Conservation (phyloP, 2,797 vertebrate species). For the Xiphorhynchus erythropygius region DNA sequence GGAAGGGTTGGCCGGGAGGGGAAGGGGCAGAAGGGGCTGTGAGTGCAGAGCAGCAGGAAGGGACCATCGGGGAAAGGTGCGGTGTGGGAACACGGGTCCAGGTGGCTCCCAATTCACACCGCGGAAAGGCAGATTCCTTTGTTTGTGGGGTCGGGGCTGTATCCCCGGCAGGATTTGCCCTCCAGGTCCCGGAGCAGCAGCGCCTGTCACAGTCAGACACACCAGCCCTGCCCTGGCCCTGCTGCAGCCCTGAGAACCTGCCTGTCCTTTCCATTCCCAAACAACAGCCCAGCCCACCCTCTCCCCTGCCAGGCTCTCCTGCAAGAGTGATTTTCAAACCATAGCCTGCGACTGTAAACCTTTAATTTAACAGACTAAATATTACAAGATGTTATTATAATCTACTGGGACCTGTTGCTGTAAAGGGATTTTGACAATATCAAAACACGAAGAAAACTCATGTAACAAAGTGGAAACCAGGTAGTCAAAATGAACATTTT, state of each 20-base stretch:
- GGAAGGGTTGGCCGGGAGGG: too few relatives aligned
- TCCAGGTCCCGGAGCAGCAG: rapidly evolving
- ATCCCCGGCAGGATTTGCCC: background rate
- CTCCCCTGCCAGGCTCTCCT: too few relatives aligned
- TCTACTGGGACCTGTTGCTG: background rate
- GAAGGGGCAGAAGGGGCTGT: too few relatives aligned
- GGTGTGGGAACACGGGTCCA: too few relatives aligned
- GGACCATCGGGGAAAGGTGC: too few relatives aligned
- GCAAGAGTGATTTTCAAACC: background rate
- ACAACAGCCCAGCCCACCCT: background rate
- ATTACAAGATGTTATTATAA: background rate
- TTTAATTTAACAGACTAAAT: background rate
- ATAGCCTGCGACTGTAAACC: background rate
- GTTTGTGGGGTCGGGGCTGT: too few relatives aligned
- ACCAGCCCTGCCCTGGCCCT: background rate
- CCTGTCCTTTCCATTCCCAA: background rate
- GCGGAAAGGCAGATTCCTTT: too few relatives aligned
- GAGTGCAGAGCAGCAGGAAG: too few relatives aligned
- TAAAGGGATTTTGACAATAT: background rate
- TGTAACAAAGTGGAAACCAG: background rate
- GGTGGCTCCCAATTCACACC: too few relatives aligned
- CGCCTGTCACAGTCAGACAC: rapidly evolving
- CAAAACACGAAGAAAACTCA: background rate
- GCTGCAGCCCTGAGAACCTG: rapidly evolving
- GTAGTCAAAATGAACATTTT: background rate